phyloP scores from a whole-genome alignment of 2,888 invertebrate genomes.

The Endotricha flammealis region DNA sequence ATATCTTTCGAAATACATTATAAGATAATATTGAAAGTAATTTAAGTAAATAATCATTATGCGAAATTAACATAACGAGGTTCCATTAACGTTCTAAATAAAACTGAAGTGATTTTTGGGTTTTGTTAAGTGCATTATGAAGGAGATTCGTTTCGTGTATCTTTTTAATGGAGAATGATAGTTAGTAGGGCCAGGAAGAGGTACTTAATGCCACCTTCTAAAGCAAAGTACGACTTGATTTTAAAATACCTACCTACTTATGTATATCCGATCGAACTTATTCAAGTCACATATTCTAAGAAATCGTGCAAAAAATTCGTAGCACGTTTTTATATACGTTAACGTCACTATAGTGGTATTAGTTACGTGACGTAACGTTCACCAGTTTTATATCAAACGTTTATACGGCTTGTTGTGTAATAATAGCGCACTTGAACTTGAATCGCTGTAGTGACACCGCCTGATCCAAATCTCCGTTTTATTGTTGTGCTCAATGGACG shows the following conservation, averaged over 20 bases:
- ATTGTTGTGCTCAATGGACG: slow-evolving; percentile 73
- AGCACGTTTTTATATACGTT: no score
- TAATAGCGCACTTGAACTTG: slow-evolving; percentile 76
- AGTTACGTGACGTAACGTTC: no score
- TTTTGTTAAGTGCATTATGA: slow-evolving; percentile 28
- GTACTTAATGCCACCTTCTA: no score
- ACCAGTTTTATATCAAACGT: slow-evolving; percentile 68
- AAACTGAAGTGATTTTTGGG: slow-evolving; percentile 15
- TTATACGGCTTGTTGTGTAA: slow-evolving; percentile 72
- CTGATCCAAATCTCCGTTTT: slow-evolving; percentile 73
- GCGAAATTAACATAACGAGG: background rate
- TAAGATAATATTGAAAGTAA: slow-evolving; percentile 20
- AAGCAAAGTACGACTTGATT: no score
- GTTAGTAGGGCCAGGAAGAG: no score
- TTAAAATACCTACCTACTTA: no score
- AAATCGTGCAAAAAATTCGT: no score
- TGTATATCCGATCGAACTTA: no score
- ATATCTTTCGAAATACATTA: slow-evolving; percentile 14
- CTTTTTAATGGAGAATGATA: no score
- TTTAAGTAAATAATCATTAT: background rate
- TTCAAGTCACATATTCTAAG: no score
- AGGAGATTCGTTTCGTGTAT: no score
- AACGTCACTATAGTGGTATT: no score
- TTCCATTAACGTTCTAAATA: background rate
- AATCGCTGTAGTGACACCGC: slow-evolving; percentile 67